Base-by-base conservation (phyloP, 2,113 vertebrate genomes). In the Leptocoma aspasia region DNA sequence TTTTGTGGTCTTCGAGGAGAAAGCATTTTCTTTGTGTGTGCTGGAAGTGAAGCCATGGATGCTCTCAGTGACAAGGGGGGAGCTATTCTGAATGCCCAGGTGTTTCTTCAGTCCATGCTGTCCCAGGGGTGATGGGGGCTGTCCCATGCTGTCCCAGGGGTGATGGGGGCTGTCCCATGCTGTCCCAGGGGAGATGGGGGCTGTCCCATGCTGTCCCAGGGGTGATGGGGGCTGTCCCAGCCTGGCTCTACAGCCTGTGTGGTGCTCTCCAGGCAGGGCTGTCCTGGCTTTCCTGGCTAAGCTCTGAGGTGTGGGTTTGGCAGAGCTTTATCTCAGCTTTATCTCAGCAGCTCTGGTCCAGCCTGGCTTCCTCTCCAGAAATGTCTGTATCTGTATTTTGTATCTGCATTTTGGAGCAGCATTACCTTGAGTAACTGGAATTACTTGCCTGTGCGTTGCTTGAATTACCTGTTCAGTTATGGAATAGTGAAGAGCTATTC, bases 201-300 rank as follows among this genome's bases (percentile, higher is more conserved):
- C 45, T 54, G n/a, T n/a, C n/a, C n/a, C 24, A 0, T 5, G 4
- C 5, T 35, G 41, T 28, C 33, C 6, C 24, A 53, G 53, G 30
- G 31, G 3, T 26, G 31, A 1, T 2, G 4, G 6, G 17, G 15
- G 12, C 45, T 54, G n/a, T n/a, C n/a, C 33, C 17, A 11, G 31
- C 27, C 22, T 17, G 7, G 9, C 37, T 23, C 66, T 22, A 0
- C 1, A 70, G n/a, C 60, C 19, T 1, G 0, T 4, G 11, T 50
- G 37, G 11, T 15, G 2, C 41, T 45, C 11, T 2, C 5, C 0
- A 2, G 41, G 54, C 33, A 41, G 11, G 22, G 13, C 39, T 44
- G 49, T 24, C 23, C 28, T 39, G 0, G 7, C 9, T 27, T 15
- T 45, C 41, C 33, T 15, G 59, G 49, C 11, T 8, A 5, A 14